These are phyloP conservation scores for Nyleta sp. DNA, from an alignment of 2,888 invertebrate species.

Conservation along the genomic window DNA sequence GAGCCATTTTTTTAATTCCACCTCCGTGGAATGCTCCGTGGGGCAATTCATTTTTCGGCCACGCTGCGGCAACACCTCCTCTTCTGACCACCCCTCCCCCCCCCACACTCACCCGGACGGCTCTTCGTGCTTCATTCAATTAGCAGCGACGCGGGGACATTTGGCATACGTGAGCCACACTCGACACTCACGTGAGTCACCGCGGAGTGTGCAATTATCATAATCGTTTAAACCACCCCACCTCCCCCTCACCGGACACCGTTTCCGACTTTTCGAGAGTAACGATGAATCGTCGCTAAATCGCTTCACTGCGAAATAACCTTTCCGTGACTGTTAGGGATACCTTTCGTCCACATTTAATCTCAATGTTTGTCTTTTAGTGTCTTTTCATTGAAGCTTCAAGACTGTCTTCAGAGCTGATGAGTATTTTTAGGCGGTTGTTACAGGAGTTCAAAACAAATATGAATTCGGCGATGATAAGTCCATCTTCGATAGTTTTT, in stretches of 20 bases:
- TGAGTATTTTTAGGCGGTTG: too few relatives aligned
- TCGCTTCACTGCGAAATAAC: conserved; percentile 3
- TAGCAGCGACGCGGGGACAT: conserved; percentile 45
- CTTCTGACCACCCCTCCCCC: too few relatives aligned
- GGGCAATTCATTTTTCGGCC: conserved; percentile 29
- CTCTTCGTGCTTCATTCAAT: conserved; percentile 43
- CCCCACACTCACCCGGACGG: not conserved
- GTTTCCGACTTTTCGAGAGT: conserved; percentile 44
- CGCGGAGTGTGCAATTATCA: conserved; percentile 56
- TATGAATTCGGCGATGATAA: too few relatives aligned
- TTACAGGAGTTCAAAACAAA: too few relatives aligned
- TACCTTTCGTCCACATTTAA: too few relatives aligned
- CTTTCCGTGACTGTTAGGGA: conserved; percentile 10
- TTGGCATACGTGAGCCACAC: conserved; percentile 44
- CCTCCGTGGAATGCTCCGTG: conserved; percentile 6
- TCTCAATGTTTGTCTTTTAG: too few relatives aligned
- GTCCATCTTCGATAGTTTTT: too few relatives aligned
- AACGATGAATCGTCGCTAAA: conserved; percentile 37
- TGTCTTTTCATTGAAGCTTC: too few relatives aligned
- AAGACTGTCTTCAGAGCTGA: too few relatives aligned
- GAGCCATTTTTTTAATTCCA: conserved; percentile 15
- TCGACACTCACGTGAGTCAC: conserved; percentile 58
- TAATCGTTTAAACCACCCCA: conserved; percentile 41
- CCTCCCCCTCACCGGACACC: conserved; percentile 1
- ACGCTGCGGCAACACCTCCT: conserved; percentile 6